phyloP scores from a whole-genome alignment of 2,797 vertebrate species.

The Rachycentron canadum region DNA sequence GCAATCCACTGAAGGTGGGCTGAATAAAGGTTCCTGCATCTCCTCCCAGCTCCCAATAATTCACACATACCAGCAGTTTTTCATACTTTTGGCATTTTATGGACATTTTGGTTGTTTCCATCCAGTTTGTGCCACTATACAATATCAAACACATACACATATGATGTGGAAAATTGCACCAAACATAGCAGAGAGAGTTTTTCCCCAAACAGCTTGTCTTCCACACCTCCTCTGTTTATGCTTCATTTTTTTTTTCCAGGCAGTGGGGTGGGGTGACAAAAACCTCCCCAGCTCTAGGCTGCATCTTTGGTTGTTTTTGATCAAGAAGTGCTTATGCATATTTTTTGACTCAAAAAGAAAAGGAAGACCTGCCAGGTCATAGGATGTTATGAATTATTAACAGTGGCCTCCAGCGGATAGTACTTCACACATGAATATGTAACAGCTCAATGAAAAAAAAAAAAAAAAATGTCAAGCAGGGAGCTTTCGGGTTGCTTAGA shows the following conservation, averaged over 20 bases:
- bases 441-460: constrained; percentile 49
- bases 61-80: background rate
- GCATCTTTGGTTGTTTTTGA: constrained; percentile 29
- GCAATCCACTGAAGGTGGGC: constrained; percentile 88
- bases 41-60: background rate
- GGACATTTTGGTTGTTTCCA: background rate
- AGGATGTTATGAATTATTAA: constrained; percentile 42
- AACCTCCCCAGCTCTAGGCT: constrained; percentile 27
- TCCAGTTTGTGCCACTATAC: background rate
- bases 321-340: constrained; percentile 28
- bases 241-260: constrained; percentile 15
- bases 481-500: background rate
- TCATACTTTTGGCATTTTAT: background rate
- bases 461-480: constrained; percentile 47
- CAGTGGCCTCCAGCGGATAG: constrained; percentile 32
- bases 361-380: constrained; percentile 31
- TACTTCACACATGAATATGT: constrained; percentile 58
- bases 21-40: background rate
- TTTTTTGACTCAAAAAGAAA: constrained; percentile 39
- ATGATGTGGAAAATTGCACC: background rate
- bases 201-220: background rate
- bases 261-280: constrained; percentile 17
- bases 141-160: background rate
- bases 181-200: background rate
- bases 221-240: background rate